A percentile compares a stretch with the other conserved stretches of the same genome.
Evolutionary conservation across 1,140 invertebrate genomes (phyloP).

Genomic region (Dendrolimus punctatus): DNA sequence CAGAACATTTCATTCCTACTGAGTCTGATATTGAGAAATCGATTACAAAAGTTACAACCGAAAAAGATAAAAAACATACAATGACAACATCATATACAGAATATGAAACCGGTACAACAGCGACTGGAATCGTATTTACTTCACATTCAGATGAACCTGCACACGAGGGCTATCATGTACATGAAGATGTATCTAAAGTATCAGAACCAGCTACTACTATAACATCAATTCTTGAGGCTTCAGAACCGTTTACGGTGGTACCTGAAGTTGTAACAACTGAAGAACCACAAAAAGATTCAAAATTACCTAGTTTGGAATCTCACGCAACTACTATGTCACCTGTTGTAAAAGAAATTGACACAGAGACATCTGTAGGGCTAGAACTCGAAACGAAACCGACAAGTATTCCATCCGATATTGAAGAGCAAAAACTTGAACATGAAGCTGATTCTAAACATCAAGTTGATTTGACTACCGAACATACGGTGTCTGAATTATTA

Average conservation of each 20-base stretch:
- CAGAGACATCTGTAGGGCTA: not conserved
- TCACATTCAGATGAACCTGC: no score
- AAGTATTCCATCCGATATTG: not conserved
- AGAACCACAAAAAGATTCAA: slow-evolving; percentile 1
- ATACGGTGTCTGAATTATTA: not conserved
- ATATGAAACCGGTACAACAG: no score
- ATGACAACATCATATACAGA: no score
- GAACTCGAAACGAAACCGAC: slow-evolving; percentile 1
- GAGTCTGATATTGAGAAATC: no score
- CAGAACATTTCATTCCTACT: no score
- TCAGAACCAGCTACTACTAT: not conserved
- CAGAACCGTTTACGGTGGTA: not conserved
- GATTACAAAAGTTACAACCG: no score
- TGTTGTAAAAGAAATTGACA: not conserved
- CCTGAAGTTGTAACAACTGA: not conserved
- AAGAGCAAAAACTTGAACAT: not conserved
- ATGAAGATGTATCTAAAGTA: no score
- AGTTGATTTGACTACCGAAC: not conserved
- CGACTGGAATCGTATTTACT: no score
- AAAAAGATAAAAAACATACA: no score
- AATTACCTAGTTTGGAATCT: not conserved
- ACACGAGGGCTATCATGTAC: no score
- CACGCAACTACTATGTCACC: not conserved
- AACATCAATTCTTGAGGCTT: not conserved
- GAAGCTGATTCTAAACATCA: not conserved